These are phyloP conservation scores for Gymnosoma rotundatum DNA, from an alignment of 2,888 invertebrate genomes.

Conservation along the genomic window DNA sequence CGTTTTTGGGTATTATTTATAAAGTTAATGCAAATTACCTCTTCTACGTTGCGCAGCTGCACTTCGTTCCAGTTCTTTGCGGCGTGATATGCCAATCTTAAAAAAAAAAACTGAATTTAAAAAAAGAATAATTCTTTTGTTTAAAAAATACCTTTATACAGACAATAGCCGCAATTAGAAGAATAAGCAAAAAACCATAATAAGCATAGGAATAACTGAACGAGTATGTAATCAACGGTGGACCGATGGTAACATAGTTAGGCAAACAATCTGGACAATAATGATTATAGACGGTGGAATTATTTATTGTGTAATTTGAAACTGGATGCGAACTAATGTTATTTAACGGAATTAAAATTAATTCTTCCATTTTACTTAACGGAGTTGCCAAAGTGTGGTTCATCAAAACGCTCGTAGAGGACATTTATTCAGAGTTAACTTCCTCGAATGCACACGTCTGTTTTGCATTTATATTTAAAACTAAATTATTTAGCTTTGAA, in stretches of 20 bases:
- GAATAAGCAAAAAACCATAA: conserved; percentile 37
- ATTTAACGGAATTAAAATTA: background rate
- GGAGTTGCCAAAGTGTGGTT: conserved; percentile 21
- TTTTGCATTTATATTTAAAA: conserved; percentile 50
- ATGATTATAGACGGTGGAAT: conserved; percentile 7
- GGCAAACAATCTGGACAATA: conserved; percentile 28
- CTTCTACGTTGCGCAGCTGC: conserved; percentile 31
- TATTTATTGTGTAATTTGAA: conserved; percentile 21
- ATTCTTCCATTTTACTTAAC: conserved; percentile 20
- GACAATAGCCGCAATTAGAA: conserved; percentile 38
- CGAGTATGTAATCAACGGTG: conserved; percentile 31
- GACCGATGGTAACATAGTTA: conserved; percentile 5
- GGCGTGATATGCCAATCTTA: conserved; percentile 49
- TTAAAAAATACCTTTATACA: conserved; percentile 50
- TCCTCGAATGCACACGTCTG: conserved; percentile 22
- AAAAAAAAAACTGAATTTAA: background rate
- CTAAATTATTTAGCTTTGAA: conserved; percentile 39
- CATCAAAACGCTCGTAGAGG: background rate
- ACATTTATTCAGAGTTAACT: conserved; percentile 20
- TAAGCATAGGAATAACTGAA: conserved; percentile 45
- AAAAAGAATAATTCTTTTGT: background rate
- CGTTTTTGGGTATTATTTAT: too few species aligned
- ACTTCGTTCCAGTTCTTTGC: conserved; percentile 24
- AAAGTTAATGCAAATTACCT: conserved; percentile 19
- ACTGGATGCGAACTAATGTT: background rate